Base-by-base conservation (phyloP, 2,888 invertebrate genomes). In the Trichopoda pennipes region DNA sequence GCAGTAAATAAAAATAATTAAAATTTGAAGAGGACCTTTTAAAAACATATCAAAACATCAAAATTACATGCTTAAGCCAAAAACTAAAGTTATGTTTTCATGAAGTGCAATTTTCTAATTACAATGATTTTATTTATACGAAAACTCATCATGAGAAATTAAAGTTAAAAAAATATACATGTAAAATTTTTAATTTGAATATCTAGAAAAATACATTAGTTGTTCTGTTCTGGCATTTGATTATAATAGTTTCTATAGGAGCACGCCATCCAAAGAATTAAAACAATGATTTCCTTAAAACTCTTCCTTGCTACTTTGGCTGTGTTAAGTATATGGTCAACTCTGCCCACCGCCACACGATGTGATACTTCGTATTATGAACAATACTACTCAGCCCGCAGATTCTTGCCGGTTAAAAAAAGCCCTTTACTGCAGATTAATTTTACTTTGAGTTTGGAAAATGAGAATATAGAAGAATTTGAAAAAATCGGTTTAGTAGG, bases 401-500 rank as follows among this genome's bases (percentile, higher is more conserved):
- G 89, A 14, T 87, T 86, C 73, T 81, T 87, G 68, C 88, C 89
- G 4, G 74, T 85, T 38, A 88, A 88, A 72, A 87, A 87, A 2
- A 85, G 87, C 19, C 81, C 86, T 0, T 76, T 87, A 69, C 80
- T 86, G 38, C 72, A 79, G 38, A 88, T 86, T 12, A 89, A 88
- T 58, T 88, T 90, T 8, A 85, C 73, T 1, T 17, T 74, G 6
- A 42, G 68, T 70, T 85, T 92, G 85, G 90, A 90, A 85, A 88
- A 92, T 38, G 84, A 86, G 6, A 51, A 66, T 1, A 87, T 94
- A 19, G 91, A 90, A 53, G 89, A 92, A 0, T 93, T 93, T 64
- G 96, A 96, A 90, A 92, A 91, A 55, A 93, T 96, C 0, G 95
- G 94, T 82, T 91, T 96, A 58, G 93, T 94, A 17, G 96, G 96